Conservation (phyloP, 2,797 vertebrate species). For the Prionace glauca region DNA sequence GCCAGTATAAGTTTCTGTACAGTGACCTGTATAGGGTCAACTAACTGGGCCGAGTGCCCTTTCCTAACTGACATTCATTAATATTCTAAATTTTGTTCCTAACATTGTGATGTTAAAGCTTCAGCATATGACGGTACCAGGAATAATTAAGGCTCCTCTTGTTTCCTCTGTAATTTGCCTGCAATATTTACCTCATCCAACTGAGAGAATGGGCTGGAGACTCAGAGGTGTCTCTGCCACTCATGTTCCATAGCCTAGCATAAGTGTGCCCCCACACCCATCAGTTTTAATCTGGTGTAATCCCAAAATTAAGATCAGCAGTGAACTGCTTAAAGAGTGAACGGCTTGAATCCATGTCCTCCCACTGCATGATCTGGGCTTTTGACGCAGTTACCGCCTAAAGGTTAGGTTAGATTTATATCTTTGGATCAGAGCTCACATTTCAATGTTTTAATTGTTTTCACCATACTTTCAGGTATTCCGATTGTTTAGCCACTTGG, state of each 20-base stretch:
- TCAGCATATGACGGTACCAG: not conserved
- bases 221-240: not conserved
- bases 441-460: not conserved
- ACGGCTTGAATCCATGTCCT: not conserved
- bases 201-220: not conserved
- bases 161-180: not conserved
- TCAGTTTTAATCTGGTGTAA: not conserved
- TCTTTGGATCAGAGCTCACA: not conserved
- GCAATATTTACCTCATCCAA: not conserved
- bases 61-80: not conserved
- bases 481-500: not conserved
- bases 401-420: not conserved
- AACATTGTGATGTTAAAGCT: not conserved
- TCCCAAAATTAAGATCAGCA: not conserved
- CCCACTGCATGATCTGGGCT: not conserved
- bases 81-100: not conserved
- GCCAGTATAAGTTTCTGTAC: not conserved
- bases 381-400: not conserved
- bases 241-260: not conserved
- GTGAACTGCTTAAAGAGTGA: not conserved
- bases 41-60: too few species aligned
- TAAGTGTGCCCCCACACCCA: not conserved
- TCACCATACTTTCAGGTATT: conserved; percentile 10
- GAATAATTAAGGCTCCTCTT: not conserved
- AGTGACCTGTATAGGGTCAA: not conserved